Conservation (phyloP, 2,888 invertebrate genomes). For the Synergus gifuensis region DNA sequence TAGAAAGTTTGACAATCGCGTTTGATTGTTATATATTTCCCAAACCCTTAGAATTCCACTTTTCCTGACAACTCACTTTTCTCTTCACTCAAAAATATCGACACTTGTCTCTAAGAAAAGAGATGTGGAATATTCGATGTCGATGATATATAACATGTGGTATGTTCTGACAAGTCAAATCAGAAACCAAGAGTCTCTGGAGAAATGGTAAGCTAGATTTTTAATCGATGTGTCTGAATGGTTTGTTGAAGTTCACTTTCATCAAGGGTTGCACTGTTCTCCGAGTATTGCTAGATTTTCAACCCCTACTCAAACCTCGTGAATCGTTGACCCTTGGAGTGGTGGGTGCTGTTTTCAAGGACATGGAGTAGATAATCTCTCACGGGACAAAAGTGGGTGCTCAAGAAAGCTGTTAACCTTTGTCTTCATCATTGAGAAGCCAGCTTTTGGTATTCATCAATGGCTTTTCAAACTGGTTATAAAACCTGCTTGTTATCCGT, state of each 20-base stretch:
- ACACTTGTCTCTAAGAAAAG: not conserved
- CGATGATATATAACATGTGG: not conserved
- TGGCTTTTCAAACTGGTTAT: conserved; percentile 1
- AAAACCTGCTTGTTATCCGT: not conserved
- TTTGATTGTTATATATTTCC: conserved; percentile 20
- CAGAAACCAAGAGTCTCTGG: not conserved
- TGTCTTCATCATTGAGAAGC: conserved; percentile 10
- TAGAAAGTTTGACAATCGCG: not conserved
- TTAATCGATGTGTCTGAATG: not conserved
- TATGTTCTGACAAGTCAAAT: not conserved
- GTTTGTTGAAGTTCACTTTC: not conserved
- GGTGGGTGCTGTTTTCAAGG: conserved; percentile 37
- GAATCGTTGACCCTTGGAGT: conserved; percentile 39
- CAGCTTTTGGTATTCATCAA: not conserved
- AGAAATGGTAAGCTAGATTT: not conserved
- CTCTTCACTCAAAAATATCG: conserved; percentile 15
- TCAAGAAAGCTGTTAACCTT: conserved; percentile 20
- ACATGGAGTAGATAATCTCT: conserved; percentile 39
- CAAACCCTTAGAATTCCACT: conserved; percentile 1
- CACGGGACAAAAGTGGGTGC: conserved; percentile 21
- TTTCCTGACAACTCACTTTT: conserved; percentile 5
- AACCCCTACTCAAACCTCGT: conserved; percentile 31
- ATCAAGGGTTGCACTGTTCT: not conserved
- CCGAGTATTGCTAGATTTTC: not conserved
- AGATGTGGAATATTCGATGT: not conserved